Evolutionary conservation across 1,140 invertebrate species (phyloP).

Genomic region (Sogatella furcifera): DNA sequence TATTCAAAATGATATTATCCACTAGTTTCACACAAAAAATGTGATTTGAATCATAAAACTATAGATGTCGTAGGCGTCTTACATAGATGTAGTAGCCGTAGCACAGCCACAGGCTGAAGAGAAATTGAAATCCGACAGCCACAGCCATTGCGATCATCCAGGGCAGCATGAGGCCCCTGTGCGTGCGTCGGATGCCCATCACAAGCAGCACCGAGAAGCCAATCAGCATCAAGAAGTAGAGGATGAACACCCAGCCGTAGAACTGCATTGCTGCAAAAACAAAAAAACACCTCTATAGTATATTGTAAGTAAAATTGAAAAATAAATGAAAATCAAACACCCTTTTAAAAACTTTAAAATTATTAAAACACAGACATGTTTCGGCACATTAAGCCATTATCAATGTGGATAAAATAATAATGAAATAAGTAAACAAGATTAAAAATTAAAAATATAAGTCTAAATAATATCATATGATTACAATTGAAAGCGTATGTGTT

Average conservation of each 20-base stretch:
- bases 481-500: no score
- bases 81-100: conserved; percentile 85
- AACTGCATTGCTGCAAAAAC: conserved; percentile 56
- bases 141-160: conserved; percentile 63
- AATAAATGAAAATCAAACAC: no score
- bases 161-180: conserved; percentile 66
- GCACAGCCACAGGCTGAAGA: conserved; percentile 72
- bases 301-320: no score
- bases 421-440: no score
- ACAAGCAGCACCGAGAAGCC: conserved; percentile 50
- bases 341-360: no score
- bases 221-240: conserved; percentile 59
- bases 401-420: conserved; percentile 3
- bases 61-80: conserved; percentile 35
- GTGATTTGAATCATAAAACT: not conserved
- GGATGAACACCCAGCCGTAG: conserved; percentile 57
- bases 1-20: not conserved
- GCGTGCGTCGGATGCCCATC: conserved; percentile 46
- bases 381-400: no score
- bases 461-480: no score
- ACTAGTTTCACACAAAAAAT: not conserved
- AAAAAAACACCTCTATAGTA: no score
- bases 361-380: no score
- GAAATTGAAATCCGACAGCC: conserved; percentile 59
- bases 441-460: no score